phyloP scores from a whole-genome alignment of 2,113 vertebrate species.

The Bujurquina vittata region DNA sequence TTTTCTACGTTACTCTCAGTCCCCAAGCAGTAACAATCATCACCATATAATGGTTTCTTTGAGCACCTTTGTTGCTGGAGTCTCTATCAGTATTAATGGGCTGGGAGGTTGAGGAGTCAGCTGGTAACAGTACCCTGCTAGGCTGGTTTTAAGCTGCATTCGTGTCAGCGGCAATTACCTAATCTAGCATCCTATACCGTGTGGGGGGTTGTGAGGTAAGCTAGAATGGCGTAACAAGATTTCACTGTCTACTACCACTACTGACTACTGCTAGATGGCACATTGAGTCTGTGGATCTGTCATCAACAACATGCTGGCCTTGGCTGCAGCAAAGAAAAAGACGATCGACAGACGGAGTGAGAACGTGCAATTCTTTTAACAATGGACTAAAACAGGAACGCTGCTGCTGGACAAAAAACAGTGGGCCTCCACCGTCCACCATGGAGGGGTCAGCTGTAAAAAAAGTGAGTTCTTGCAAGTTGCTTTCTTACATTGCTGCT shows the following conservation, averaged over 20 bases:
- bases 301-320: slow-evolving; percentile 52
- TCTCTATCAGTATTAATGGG: slow-evolving; percentile 15
- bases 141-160: slow-evolving; percentile 68
- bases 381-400: slow-evolving; percentile 60
- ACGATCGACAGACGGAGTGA: slow-evolving; percentile 34
- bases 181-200: slow-evolving; percentile 66
- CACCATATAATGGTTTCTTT: neutral
- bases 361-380: slow-evolving; percentile 42
- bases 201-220: slow-evolving; percentile 72
- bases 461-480: slow-evolving; percentile 69
- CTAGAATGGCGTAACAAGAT: slow-evolving; percentile 78
- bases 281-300: slow-evolving; percentile 30
- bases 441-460: slow-evolving; percentile 71
- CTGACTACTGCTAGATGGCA: slow-evolving; percentile 43
- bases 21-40: neutral
- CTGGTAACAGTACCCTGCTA: slow-evolving; percentile 11
- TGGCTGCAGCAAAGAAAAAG: slow-evolving; percentile 36
- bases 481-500: slow-evolving; percentile 4
- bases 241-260: slow-evolving; percentile 68
- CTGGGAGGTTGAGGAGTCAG: slow-evolving; percentile 9
- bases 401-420: slow-evolving; percentile 20
- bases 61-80: neutral
- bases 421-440: slow-evolving; percentile 43
- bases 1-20: neutral
- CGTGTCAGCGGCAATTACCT: slow-evolving; percentile 76